These are phyloP conservation scores for Hystrix cristata DNA, from an alignment of 2,113 vertebrate genomes.

Conservation along the genomic window DNA sequence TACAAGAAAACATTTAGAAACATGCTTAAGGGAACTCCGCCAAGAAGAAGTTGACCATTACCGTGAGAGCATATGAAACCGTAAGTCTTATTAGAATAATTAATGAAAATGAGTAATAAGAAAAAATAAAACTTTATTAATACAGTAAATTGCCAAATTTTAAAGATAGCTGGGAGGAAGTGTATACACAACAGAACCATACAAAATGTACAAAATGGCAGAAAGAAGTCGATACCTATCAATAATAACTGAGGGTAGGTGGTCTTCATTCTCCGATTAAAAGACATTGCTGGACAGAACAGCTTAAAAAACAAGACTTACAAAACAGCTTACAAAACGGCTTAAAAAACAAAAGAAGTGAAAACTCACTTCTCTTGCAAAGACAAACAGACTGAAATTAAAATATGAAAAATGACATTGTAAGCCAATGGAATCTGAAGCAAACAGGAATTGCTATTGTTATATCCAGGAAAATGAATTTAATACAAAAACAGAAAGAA, in stretches of 20 bases:
- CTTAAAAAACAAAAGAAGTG: too few relatives aligned
- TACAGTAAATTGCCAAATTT: background rate
- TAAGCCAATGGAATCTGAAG: background rate
- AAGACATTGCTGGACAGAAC: background rate
- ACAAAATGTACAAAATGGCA: background rate
- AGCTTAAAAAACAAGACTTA: background rate
- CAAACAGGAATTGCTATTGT: background rate
- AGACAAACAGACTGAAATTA: background rate
- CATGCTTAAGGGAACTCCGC: background rate
- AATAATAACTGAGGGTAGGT: background rate
- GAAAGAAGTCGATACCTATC: background rate
- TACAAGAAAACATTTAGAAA: background rate
- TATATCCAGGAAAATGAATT: background rate
- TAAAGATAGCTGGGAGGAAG: background rate
- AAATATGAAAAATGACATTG: background rate
- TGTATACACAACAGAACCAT: background rate
- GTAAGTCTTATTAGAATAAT: background rate
- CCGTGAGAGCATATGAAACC: background rate
- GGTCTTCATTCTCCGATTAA: background rate
- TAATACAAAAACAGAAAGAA: background rate
- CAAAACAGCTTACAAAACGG: too few relatives aligned
- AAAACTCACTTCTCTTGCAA: background rate
- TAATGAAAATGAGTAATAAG: background rate
- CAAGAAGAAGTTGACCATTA: background rate
- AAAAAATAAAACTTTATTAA: background rate